Base-by-base conservation (phyloP, 2,888 invertebrate species). In the Macaria liturata region DNA sequence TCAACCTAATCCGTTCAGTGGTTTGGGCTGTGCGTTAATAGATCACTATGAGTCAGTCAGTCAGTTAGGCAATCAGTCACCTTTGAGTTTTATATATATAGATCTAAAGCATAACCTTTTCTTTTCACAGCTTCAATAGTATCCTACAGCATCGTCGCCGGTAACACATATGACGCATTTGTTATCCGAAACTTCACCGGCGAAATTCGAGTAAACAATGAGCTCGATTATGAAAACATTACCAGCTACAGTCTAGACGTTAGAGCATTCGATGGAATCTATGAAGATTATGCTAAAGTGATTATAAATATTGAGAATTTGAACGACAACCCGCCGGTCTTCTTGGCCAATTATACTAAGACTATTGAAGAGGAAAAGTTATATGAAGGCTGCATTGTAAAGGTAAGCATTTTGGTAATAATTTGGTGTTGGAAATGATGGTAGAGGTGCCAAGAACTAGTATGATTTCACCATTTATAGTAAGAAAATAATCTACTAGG, bases 251-350 rank as follows among this genome's bases (percentile, higher is more conserved):
- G 94, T 52, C 88, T 98, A n/a, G 95, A 95, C 53, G 95, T 98
- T 2, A 93, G 95, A 62, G 97, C 97, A 0, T 96, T 95, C 64
- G 97, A 98, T 80, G 98, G 98, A 1, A 93, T 95, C 50, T 97
- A 94, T 79, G 95, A 96, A 66, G 97, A 97, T 75, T 95, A 94
- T 56, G 96, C 98, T 0, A 94, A 94, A 69, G 98, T 98, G 0
- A 94, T 95, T 50, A 97, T 98, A 49, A 95, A 95, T 69, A 96
- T 98, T 53, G 95, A 95, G 69, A 97, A 99, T 81, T 95, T 98
- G 47, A 99, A 99, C 78, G 99, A 99, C 80, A 98, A 98, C 82
- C 95, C 95, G 0, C 99, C 99, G 0, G 94, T 95, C 1, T 98
- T 99, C 76, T 84, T 94, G 49, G 95, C 94, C 51, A 93, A 95